Percentiles rank a stretch among this genome's conserved stretches.
phyloP scores from a whole-genome alignment of 2,888 invertebrate species.

The Drosophila falleni region DNA sequence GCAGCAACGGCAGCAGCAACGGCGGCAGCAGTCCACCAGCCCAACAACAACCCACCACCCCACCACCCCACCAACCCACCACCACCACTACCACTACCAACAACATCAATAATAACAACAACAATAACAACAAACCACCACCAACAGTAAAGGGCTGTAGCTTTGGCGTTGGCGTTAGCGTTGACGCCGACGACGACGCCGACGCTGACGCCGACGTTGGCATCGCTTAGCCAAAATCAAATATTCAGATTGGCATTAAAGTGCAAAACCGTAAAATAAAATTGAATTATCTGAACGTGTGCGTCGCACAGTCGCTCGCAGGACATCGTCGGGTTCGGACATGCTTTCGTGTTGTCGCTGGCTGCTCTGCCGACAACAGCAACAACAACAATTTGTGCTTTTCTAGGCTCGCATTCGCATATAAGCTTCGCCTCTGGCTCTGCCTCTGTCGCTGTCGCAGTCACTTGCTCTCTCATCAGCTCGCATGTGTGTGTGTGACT shows the following conservation, averaged over 20 bases:
- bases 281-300: constrained; percentile 84
- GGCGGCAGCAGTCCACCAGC: constrained; percentile 35
- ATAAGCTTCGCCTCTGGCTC: constrained; percentile 54
- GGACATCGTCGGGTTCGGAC: constrained; percentile 79
- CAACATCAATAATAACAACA: constrained; percentile 40
- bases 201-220: constrained; percentile 33
- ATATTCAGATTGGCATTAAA: constrained; percentile 84
- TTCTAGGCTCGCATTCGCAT: constrained; percentile 22
- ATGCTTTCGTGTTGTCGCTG: constrained; percentile 49
- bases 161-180: constrained; percentile 28
- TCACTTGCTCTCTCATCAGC: constrained; percentile 19
- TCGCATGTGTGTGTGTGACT: constrained; percentile 8
- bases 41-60: constrained; percentile 45
- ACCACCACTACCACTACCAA: constrained; percentile 28
- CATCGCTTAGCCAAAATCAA: constrained; percentile 82
- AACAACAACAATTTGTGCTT: constrained; percentile 32
- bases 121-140: constrained; percentile 62
- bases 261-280: constrained; percentile 84
- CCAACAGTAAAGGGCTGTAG: constrained; percentile 42
- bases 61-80: constrained; percentile 49
- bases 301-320: constrained; percentile 73
- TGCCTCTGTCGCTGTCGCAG: constrained; percentile 39
- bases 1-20: constrained; percentile 10
- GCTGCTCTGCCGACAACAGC: constrained; percentile 25
- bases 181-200: constrained; percentile 42